phyloP scores from a whole-genome alignment of 1,140 invertebrate species.

The Trichonephila clavata region DNA sequence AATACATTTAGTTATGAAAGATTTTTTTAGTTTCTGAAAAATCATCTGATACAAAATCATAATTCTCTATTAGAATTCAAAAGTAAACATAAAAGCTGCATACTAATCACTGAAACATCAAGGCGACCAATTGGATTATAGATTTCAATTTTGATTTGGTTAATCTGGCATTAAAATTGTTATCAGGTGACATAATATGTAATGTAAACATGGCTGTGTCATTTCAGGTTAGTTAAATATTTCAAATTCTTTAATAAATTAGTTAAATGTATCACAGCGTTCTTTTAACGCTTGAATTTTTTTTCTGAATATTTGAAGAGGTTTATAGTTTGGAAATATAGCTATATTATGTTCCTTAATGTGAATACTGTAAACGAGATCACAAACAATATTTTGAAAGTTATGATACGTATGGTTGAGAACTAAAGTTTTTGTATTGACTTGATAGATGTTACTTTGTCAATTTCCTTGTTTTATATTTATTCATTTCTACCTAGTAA shows the following conservation, averaged over 20 bases:
- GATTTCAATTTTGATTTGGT: not conserved
- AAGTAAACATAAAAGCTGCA: no score
- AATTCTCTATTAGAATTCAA: no score
- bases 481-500: not conserved
- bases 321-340: no score
- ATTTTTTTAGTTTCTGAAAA: no score
- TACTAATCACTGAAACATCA: no score
- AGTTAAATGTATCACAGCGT: not conserved
- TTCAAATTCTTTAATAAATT: constrained; percentile 29
- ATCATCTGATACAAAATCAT: no score
- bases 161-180: constrained; percentile 65
- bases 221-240: constrained; percentile 67
- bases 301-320: no score
- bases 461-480: not conserved
- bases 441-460: not conserved
- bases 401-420: not conserved
- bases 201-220: constrained; percentile 75
- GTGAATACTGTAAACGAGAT: not conserved
- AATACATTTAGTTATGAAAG: no score
- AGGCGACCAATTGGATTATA: no score
- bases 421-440: not conserved
- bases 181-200: constrained; percentile 68
- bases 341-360: no score
- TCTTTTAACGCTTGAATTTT: no score
- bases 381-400: not conserved